Base-by-base conservation (phyloP, 2,113 vertebrate species). In the Toxotes chatareus region DNA sequence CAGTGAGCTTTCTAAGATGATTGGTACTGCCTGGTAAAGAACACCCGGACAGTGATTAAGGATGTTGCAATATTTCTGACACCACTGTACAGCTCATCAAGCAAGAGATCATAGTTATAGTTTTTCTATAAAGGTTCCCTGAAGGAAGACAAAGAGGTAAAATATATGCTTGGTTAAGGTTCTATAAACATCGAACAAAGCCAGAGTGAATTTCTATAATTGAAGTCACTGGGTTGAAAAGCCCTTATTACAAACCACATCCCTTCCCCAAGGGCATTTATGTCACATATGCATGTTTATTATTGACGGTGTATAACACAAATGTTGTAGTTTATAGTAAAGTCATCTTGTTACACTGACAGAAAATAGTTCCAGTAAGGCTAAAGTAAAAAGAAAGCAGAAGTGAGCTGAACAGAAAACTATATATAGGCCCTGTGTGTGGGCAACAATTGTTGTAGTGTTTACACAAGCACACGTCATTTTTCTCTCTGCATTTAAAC, bases 1-100 rank as follows among this genome's bases (percentile, higher is more conserved):
- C n/a, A 59, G 53, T 61, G 53, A 64, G 46, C 17, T 60, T 47
- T 7, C 7, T 53, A 19, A 61, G 16, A 72, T 14, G 12, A 23
- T 42, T 27, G 13, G 12, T 14, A 8, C 21, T 61, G 2, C 4
- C 3, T 13, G 11, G 0, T 3, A 23, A 67, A 46, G 19, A 61
- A 32, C 6, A 16, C 21, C 27, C 0, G 0, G 40, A 17, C 8
- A 0, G 6, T 31, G 23, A 49, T 70, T 42, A 74, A 44, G 32
- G 65, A 79, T 67, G 34, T 5, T 49, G 13, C 63, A 71, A 49
- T 75, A 69, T 79, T 72, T 63, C 57, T 34, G 53, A 51, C 5
- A 56, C 21, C 16, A 46, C 0, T 62, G 14, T 23, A 38, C 21
- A 77, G 49, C 11, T 59, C 49, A 60, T 70, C 14, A 68, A n/a